phyloP scores from a whole-genome alignment of 2,113 vertebrate species.

The Heterochromis multidens region DNA sequence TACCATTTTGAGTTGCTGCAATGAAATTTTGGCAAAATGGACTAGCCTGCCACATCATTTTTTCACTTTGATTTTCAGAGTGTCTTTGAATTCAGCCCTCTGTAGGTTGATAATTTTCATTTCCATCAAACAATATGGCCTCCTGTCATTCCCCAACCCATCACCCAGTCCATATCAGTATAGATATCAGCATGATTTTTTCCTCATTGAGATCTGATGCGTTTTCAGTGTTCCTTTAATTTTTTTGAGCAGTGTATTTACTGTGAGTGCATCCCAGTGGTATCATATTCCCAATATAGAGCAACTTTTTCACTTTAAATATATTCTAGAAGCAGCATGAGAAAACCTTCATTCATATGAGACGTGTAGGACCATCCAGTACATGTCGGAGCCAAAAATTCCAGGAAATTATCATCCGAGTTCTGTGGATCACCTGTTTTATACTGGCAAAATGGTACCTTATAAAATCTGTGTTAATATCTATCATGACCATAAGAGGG shows the following conservation, averaged over 20 bases:
- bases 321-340: background rate
- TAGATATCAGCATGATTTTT: too few relatives aligned
- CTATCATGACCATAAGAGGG: slow-evolving; percentile 16
- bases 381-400: background rate
- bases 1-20: background rate
- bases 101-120: background rate
- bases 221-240: background rate
- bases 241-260: background rate
- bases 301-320: background rate
- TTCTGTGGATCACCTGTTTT: background rate
- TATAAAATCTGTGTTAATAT: background rate
- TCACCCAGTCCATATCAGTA: too few relatives aligned
- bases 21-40: background rate
- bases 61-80: background rate
- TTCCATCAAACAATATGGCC: too few relatives aligned
- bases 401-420: background rate
- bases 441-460: background rate
- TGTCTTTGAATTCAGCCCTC: background rate
- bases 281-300: background rate
- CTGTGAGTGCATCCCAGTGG: background rate
- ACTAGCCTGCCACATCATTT: background rate
- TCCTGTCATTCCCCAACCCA: too few relatives aligned
- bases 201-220: background rate
- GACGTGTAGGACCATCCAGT: too few relatives aligned
- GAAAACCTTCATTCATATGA: background rate